Conservation (phyloP, 1,140 invertebrate genomes). For the Zaprionus ghesquierei region DNA sequence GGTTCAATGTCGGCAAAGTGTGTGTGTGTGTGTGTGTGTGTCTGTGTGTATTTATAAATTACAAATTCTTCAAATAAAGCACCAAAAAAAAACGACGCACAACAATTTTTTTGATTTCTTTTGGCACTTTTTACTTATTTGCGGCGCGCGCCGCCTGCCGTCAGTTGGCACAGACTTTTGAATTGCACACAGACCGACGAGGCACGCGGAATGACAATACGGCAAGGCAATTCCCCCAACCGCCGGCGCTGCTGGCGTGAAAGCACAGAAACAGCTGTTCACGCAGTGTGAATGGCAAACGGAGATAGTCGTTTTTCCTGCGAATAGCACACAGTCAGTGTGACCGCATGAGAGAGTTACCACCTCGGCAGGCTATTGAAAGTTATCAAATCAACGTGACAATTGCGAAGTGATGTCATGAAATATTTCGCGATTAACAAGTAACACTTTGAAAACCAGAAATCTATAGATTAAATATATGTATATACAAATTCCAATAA, state of each 20-base stretch:
- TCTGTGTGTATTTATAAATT: constrained; percentile 46
- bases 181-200: constrained; percentile 38
- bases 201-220: constrained; percentile 41
- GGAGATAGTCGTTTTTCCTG: not conserved
- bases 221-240: constrained; percentile 12
- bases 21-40: too few species aligned
- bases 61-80: constrained; percentile 15
- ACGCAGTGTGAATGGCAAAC: constrained; percentile 17
- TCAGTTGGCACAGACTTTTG: constrained; percentile 30
- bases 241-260: constrained; percentile 5
- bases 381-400: not conserved
- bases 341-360: constrained; percentile 7
- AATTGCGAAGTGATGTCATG: too few species aligned
- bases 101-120: constrained; percentile 10
- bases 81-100: constrained; percentile 14
- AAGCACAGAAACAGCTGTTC: constrained; percentile 31
- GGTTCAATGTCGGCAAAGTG: constrained; percentile 37
- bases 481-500: not conserved
- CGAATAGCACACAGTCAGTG: constrained; percentile 17
- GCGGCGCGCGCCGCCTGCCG: constrained; percentile 17
- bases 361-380: not conserved
- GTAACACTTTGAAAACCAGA: too few species aligned
- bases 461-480: not conserved
- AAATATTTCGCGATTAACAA: too few species aligned
- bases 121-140: constrained; percentile 35